A percentile compares a stretch with the other conserved stretches of the same genome.
Conservation (phyloP, 2,797 vertebrate species). For the Champsocephalus esox region DNA sequence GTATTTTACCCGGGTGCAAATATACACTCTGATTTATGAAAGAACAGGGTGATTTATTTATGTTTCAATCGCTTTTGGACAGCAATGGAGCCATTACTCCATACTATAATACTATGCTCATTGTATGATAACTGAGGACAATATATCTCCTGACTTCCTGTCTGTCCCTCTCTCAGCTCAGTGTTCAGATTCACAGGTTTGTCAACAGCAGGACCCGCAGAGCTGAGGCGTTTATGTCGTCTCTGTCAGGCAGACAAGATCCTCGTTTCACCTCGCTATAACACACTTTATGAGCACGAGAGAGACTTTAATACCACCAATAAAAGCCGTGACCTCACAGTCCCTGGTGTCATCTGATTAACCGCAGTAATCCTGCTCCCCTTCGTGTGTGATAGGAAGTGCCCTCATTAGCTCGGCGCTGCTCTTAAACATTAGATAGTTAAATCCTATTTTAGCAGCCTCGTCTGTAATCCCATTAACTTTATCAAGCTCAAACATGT, state of each 20-base stretch:
- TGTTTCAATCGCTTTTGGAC: no score
- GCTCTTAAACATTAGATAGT: conserved; percentile 69
- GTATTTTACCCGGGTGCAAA: neutral
- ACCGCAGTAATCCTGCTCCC: conserved; percentile 56
- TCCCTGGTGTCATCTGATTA: conserved; percentile 60
- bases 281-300: conserved; percentile 47
- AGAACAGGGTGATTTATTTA: neutral
- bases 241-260: conserved; percentile 63
- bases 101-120: neutral
- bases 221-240: conserved; percentile 19
- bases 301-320: conserved; percentile 48
- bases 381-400: conserved; percentile 62
- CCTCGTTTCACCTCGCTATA: conserved; percentile 50
- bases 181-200: conserved; percentile 12
- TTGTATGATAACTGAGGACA: neutral
- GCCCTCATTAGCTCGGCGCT: conserved; percentile 66
- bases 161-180: neutral
- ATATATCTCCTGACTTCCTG: no score
- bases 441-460: conserved; percentile 71
- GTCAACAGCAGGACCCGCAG: conserved; percentile 33
- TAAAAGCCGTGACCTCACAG: conserved; percentile 58
- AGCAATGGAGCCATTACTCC: neutral
- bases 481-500: conserved; percentile 62
- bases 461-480: conserved; percentile 80
- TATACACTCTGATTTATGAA: no score